Evolutionary conservation across 2,888 invertebrate species (phyloP).

Genomic region (Idaea aversata): DNA sequence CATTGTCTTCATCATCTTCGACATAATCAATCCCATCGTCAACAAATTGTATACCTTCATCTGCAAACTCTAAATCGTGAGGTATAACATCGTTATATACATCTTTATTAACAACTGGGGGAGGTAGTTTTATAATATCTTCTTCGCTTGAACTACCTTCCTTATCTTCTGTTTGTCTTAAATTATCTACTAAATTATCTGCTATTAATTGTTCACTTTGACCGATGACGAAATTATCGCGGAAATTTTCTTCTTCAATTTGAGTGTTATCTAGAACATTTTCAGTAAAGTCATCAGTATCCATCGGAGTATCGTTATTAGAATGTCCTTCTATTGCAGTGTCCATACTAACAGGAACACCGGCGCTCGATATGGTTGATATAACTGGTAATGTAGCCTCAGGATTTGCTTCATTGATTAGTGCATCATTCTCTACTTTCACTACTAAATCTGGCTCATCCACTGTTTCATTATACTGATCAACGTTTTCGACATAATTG

Average conservation of each 20-base stretch:
- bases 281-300: constrained; percentile 1
- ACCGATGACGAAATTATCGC: not conserved
- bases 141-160: constrained; percentile 2
- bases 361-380: constrained; percentile 14
- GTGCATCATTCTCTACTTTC: not conserved
- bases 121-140: not conserved
- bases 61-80: constrained; percentile 39
- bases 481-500: constrained; percentile 7
- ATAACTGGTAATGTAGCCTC: constrained; percentile 13
- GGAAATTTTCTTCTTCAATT: not conserved
- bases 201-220: not conserved
- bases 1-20: constrained; percentile 22
- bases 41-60: constrained; percentile 42
- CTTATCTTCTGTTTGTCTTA: not conserved
- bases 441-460: not conserved
- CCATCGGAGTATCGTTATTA: not conserved
- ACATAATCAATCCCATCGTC: constrained; percentile 31
- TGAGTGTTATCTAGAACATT: not conserved
- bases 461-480: not conserved
- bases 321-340: not conserved
- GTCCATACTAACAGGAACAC: constrained; percentile 7
- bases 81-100: constrained; percentile 12
- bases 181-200: not conserved
- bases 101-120: not conserved
- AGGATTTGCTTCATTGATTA: not conserved